phyloP scores from a whole-genome alignment of 2,113 vertebrate species.

The Piaya cayana region DNA sequence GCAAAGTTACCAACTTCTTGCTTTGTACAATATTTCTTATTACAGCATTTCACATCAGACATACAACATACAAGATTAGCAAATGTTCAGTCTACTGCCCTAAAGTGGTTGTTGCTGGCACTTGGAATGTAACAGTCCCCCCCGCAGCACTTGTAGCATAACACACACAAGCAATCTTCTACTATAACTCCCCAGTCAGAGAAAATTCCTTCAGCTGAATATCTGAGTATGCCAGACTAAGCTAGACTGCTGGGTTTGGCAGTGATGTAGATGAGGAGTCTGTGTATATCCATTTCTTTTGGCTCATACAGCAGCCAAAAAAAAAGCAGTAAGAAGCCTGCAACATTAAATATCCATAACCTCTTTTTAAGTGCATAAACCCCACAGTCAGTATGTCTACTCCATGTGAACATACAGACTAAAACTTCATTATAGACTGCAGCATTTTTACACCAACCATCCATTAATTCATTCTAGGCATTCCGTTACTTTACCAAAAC shows the following conservation, averaged over 20 bases:
- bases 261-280: neutral
- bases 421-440: neutral
- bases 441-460: neutral
- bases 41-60: neutral
- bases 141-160: accelerated
- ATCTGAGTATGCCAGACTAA: neutral
- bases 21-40: neutral
- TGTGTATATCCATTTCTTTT: neutral
- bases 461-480: neutral
- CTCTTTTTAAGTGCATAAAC: neutral
- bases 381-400: neutral
- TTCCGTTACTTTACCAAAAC: neutral
- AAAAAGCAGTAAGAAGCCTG: neutral
- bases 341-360: neutral
- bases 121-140: neutral
- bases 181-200: neutral
- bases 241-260: neutral
- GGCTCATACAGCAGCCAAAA: neutral
- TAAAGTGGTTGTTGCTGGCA: neutral
- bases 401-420: neutral
- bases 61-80: neutral
- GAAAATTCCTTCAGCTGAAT: neutral
- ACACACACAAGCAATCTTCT: neutral
- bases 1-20: neutral
- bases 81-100: neutral